Base-by-base conservation (phyloP, 2,888 invertebrate species). In the Pollenia griseotomentosa region DNA sequence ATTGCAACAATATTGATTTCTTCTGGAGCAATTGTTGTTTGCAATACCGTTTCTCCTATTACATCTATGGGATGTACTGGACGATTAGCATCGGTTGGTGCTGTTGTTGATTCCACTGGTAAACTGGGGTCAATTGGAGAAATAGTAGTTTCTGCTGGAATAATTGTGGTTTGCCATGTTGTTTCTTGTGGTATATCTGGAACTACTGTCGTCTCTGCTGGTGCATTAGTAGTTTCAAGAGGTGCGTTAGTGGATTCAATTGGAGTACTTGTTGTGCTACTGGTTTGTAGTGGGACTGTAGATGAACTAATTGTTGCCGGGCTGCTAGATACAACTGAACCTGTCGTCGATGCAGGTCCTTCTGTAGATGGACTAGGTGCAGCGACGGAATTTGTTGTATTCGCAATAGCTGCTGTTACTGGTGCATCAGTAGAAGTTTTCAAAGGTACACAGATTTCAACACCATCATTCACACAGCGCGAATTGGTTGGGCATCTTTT, bases 391-490 rank as follows among this genome's bases (percentile, higher is more conserved):
- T 11, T 23, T 4, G 63, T 40, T 3, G 59, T 3, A 16, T 14
- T 73, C 2, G 3, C 57, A 5, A 89, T 88, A n/a, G 70, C 87
- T 55, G 90, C 88, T n/a, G 73, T 63, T 42, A 88, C 84, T 78
- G 61, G 89, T 68, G 70, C 63, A 33, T 86, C 73, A 9, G 85
- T 75, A 0, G 87, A 82, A 5, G 89, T 86, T 61, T 90, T 92
- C 1, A 91, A 44, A 0, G 91, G 89, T 14, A 91, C 89, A 84
- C 93, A 93, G 65, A 92, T 91, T 74, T 91, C 89, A 11, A 90
- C 82, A 10, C 92, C 92, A 86, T 91, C 90, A 84, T 91, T 92
- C 0, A 92, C 89, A 83, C 93, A 93, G 14, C 92, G 91, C 1
- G 91, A 91, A 12, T 90, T 90, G 0, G 65, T 11, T 0, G 90